Percentiles rank a stretch among this genome's conserved stretches.
phyloP scores from a whole-genome alignment of 2,888 invertebrate genomes.

The Aporophyla lueneburgensis region DNA sequence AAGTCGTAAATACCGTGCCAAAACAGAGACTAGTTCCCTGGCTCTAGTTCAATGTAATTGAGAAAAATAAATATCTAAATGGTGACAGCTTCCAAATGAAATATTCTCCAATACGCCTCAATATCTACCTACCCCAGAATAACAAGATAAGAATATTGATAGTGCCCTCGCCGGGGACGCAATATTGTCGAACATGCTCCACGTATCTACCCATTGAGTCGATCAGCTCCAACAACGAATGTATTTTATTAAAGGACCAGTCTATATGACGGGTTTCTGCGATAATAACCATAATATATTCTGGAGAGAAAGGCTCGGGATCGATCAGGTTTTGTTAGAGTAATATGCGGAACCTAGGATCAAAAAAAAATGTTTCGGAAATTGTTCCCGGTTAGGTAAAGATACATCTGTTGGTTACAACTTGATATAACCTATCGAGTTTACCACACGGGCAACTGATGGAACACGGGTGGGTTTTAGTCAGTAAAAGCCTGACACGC shows the following conservation, averaged over 20 bases:
- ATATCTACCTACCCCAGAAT: conserved; percentile 29
- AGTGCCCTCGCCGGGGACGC: conserved; percentile 21
- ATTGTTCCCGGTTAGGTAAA: too few relatives aligned
- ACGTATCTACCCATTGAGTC: conserved; percentile 13
- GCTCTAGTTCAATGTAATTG: background rate
- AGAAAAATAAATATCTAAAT: background rate
- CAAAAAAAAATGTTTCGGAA: background rate
- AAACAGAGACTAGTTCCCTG: too few relatives aligned
- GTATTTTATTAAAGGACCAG: conserved; percentile 52
- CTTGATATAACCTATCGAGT: background rate
- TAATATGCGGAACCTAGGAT: conserved; percentile 5
- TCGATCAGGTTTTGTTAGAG: conserved; percentile 21
- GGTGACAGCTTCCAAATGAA: background rate
- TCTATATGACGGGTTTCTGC: conserved; percentile 6
- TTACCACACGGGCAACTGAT: too few relatives aligned
- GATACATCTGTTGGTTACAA: background rate
- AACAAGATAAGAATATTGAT: conserved; percentile 57
- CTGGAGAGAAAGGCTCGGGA: conserved; percentile 3
- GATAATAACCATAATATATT: conserved; percentile 44
- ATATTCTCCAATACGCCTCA: background rate
- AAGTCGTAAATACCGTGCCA: too few relatives aligned
- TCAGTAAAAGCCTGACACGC: too few relatives aligned
- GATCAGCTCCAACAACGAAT: conserved; percentile 37
- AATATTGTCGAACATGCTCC: conserved; percentile 48
- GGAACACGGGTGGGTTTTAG: too few relatives aligned